phyloP scores from a whole-genome alignment of 2,797 vertebrate genomes.

The Anguilla anguilla region DNA sequence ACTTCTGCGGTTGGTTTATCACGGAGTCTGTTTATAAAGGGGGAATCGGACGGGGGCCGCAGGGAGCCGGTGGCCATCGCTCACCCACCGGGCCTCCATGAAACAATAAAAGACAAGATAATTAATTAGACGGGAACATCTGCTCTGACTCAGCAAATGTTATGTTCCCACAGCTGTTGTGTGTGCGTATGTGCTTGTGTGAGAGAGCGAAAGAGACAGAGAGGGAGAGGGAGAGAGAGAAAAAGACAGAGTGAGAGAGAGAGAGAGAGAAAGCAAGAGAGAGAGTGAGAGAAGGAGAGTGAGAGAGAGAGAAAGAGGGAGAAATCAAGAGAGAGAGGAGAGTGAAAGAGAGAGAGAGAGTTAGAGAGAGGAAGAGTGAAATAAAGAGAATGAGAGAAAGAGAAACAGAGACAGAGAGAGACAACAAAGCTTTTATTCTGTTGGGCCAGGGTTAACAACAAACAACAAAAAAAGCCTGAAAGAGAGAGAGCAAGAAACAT shows the following conservation, averaged over 20 bases:
- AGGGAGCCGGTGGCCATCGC: background rate
- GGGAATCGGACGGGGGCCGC: background rate
- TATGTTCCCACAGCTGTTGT: background rate
- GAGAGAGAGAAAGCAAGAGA: background rate
- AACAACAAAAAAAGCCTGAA: too few relatives aligned
- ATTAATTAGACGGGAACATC: constrained; percentile 3
- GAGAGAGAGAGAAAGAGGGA: too few relatives aligned
- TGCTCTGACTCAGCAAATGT: background rate
- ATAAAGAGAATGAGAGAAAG: too few relatives aligned
- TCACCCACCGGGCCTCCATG: background rate
- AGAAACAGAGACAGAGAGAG: background rate
- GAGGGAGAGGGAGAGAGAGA: background rate
- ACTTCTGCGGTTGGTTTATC: background rate
- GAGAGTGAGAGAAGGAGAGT: too few relatives aligned
- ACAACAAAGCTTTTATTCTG: background rate
- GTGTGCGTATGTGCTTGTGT: background rate
- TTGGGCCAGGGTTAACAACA: background rate
- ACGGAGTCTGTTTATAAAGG: background rate
- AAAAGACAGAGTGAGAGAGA: background rate
- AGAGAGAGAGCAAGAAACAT: background rate
- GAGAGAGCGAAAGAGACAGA: background rate
- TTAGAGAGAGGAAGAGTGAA: too few relatives aligned
- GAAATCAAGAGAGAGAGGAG: too few relatives aligned
- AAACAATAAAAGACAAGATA: background rate
- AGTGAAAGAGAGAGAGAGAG: too few relatives aligned